phyloP scores from a whole-genome alignment of 2,113 vertebrate genomes.

The Salvelinus sp. region DNA sequence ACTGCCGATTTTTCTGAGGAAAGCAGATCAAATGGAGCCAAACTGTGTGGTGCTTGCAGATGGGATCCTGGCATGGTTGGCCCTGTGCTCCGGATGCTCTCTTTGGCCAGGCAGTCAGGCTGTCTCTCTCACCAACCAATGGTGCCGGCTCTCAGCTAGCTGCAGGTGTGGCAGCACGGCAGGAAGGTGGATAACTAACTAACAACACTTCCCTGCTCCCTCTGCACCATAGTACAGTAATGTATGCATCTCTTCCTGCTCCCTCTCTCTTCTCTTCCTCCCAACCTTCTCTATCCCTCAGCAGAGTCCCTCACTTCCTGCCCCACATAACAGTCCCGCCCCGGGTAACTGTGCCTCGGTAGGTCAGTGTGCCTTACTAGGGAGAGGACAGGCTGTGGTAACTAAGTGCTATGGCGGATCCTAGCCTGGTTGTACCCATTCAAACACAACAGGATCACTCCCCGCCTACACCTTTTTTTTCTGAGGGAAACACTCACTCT shows the following conservation, averaged over 20 bases:
- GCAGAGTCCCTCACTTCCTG: neutral
- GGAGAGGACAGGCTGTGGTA: too few species aligned
- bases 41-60: constrained; percentile 50
- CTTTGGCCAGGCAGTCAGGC: constrained; percentile 42
- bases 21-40: constrained; percentile 23
- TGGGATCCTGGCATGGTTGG: constrained; percentile 40
- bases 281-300: neutral
- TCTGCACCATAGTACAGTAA: neutral
- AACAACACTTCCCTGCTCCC: neutral
- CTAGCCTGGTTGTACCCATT: too few species aligned
- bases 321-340: neutral
- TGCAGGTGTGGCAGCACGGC: constrained; percentile 17
- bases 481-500: constrained; percentile 2
- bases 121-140: constrained; percentile 28
- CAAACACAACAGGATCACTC: too few species aligned
- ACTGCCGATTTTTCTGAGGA: neutral
- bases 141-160: constrained; percentile 10
- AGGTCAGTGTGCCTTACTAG: too few species aligned
- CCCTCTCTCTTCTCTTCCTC: neutral
- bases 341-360: too few species aligned
- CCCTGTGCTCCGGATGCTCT: constrained; percentile 29
- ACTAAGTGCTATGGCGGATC: too few species aligned
- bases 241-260: neutral
- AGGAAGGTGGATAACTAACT: neutral
- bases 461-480: too few species aligned